A percentile compares a stretch with the other conserved stretches of the same genome.
Conservation (phyloP, 2,797 vertebrate genomes). For the Hylomyscus alleni region DNA sequence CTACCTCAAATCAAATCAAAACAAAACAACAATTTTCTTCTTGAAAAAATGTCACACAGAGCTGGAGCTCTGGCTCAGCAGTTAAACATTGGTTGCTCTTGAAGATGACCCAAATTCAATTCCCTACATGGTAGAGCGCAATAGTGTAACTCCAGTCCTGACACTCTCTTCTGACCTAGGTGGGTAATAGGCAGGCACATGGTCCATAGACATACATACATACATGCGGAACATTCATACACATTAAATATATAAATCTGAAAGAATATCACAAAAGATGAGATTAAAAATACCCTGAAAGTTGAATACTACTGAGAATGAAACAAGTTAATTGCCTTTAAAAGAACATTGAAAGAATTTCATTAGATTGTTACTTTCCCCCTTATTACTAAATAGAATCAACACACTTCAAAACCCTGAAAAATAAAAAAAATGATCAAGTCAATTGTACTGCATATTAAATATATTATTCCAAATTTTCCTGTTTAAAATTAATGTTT, state of each 20-base stretch:
- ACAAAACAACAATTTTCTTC: conserved; percentile 24
- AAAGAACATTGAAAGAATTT: conserved; percentile 37
- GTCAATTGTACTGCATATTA: neutral
- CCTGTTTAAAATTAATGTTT: neutral
- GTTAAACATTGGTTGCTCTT: neutral
- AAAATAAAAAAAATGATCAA: conserved; percentile 35
- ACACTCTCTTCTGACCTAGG: neutral
- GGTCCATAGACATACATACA: neutral
- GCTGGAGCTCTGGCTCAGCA: neutral
- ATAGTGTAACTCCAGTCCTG: neutral
- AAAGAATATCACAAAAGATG: conserved; percentile 15
- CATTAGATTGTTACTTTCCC: conserved; percentile 11
- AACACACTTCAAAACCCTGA: conserved; percentile 34
- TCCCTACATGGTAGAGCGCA: neutral
- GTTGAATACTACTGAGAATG: neutral
- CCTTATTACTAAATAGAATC: conserved; percentile 47
- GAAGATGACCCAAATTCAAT: neutral
- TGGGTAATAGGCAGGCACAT: neutral
- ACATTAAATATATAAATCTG: neutral
- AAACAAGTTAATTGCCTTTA: conserved; percentile 38
- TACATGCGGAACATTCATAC: neutral
- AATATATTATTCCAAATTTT: neutral
- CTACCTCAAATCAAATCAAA: neutral
- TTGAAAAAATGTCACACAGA: neutral
- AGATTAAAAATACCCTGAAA: conserved; percentile 39